Base-by-base conservation (phyloP, 2,888 invertebrate species). In the Acrobasis suavella region DNA sequence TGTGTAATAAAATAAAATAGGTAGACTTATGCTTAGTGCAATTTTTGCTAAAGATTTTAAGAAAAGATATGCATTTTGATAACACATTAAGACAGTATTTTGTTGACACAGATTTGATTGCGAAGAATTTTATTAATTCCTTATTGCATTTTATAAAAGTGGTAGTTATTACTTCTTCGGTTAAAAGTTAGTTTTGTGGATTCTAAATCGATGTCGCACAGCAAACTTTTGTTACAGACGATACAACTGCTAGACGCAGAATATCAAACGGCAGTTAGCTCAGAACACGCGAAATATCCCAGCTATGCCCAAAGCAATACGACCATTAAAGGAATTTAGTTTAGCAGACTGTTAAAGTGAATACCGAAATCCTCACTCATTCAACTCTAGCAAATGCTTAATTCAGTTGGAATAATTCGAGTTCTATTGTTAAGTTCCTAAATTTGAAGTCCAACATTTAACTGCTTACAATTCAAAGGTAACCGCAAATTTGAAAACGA, bases 391-490 rank as follows among this genome's bases (percentile, higher is more conserved):
- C 80, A 81, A 89, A 89, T 76, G 85, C 81, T 88, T 89, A 89
- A 90, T 90, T 89, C 82, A 82, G 88, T 87, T 87, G 87, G 74
- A 89, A 90, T 90, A 88, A 90, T 90, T 87, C 81, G 86, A 86
- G 87, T 89, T 87, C 89, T 82, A 89, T 90, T 90, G 90, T 90
- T 89, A 85, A 86, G 87, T 89, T 89, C 80, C 84, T 78, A 88
- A 90, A 90, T 87, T 89, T 86, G 83, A 83, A 88, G 84, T 86
- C 87, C 83, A 86, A 89, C 90, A 87, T 91, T 89, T 87, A 89
- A 89, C 89, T 89, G 89, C 90, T 90, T 90, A 90, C 89, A 88
- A 88, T 90, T 89, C 90, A 91, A 89, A 90, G 90, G 91, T 89
- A 89, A 88, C 90, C 90, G 82, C 91, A 89, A 89, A 89, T 87